Evolutionary conservation across 2,113 vertebrate species (phyloP).

Genomic region (Coreoperca whiteheadi): DNA sequence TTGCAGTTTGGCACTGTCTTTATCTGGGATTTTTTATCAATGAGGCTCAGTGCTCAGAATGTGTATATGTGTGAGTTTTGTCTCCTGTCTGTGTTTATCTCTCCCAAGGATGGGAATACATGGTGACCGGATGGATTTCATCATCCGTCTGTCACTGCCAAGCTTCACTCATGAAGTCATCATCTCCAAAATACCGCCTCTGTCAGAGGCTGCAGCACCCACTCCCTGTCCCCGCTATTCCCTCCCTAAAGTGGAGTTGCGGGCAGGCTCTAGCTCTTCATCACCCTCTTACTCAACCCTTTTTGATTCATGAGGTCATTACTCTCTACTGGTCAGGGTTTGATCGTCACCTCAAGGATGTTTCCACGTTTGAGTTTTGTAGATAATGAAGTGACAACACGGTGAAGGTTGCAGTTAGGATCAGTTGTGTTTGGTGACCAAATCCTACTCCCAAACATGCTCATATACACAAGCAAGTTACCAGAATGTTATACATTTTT

Average conservation of each 20-base stretch:
- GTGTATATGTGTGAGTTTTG: constrained; percentile 2
- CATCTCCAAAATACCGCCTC: constrained; percentile 63
- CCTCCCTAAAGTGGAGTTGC: constrained; percentile 13
- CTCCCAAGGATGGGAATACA: constrained; percentile 35
- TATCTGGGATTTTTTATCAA: background rate
- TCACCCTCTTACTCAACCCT: constrained; percentile 13
- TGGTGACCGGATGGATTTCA: constrained; percentile 61
- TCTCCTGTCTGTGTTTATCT: constrained; percentile 52
- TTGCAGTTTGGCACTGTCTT: background rate
- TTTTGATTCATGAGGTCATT: constrained; percentile 66
- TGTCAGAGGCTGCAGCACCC: constrained; percentile 43
- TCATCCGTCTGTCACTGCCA: constrained; percentile 68
- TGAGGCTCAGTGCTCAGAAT: background rate
- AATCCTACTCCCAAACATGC: background rate
- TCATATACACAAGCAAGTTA: background rate
- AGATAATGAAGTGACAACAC: constrained; percentile 20
- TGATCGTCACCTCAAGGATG: constrained; percentile 32
- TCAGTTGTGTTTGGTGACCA: background rate
- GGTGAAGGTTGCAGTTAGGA: constrained; percentile 9
- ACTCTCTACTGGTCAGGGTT: constrained; percentile 26
- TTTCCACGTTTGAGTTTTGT: constrained; percentile 15
- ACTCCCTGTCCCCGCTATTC: constrained; percentile 29
- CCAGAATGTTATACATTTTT: background rate
- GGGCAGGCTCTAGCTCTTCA: constrained; percentile 20
- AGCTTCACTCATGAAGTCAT: constrained; percentile 73